These are phyloP conservation scores for Myiagra hebetior DNA, from an alignment of 2,113 vertebrate species.

Conservation along the genomic window DNA sequence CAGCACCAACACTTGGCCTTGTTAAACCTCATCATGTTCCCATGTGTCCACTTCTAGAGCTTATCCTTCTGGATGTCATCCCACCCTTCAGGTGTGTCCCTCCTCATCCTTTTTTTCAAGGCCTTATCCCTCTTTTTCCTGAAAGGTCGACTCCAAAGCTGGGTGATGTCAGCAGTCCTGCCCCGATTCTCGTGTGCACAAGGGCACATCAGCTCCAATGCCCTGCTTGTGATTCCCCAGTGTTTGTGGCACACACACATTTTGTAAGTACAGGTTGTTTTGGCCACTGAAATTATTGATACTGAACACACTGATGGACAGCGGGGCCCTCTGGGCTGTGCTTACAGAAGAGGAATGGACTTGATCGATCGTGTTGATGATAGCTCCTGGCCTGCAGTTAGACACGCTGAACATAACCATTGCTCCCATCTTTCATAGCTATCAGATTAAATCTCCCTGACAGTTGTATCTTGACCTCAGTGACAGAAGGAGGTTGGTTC, in stretches of 20 bases:
- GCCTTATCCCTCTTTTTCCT: background rate
- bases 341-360: background rate
- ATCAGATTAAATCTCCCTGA: background rate
- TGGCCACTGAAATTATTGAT: background rate
- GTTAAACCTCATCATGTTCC: background rate
- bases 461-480: background rate
- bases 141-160: background rate
- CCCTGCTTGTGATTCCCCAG: background rate
- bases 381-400: background rate
- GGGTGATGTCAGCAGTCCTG: background rate
- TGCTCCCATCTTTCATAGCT: background rate
- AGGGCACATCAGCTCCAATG: background rate
- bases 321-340: background rate
- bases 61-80: background rate
- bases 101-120: background rate
- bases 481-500: background rate
- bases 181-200: rapidly evolving
- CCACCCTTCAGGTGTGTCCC: background rate
- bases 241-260: background rate
- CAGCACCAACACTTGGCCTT: background rate
- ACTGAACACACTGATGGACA: background rate
- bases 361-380: background rate
- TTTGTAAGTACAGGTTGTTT: background rate
- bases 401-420: background rate
- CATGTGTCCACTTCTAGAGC: rapidly evolving